Conservation (phyloP, 2,888 invertebrate genomes). For the Calameuta pallipes region DNA sequence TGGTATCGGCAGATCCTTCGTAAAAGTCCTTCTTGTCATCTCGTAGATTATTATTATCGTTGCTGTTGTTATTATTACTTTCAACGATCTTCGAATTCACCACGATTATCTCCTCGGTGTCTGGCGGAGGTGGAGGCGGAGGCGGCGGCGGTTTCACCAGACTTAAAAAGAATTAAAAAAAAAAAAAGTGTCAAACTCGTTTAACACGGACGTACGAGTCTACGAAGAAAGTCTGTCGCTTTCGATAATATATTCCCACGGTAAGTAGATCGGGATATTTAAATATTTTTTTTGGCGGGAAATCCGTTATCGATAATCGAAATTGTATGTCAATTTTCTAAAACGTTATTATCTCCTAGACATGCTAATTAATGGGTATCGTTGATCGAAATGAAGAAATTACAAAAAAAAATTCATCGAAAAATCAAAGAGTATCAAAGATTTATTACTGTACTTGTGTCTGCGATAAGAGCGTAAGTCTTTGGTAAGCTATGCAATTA, state of each 20-base stretch:
- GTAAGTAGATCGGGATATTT: neutral
- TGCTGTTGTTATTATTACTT: neutral
- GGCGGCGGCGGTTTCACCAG: conserved; percentile 56
- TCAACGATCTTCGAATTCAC: conserved; percentile 39
- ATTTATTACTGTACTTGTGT: neutral
- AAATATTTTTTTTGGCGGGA: neutral
- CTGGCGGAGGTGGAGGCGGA: conserved; percentile 61
- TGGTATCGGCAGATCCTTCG: conserved; percentile 37
- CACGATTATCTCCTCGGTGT: conserved; percentile 53
- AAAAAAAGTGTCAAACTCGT: neutral
- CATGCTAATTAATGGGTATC: neutral
- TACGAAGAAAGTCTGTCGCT: neutral
- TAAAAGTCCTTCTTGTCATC: conserved; percentile 47
- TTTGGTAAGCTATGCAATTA: conserved; percentile 17
- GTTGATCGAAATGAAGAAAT: neutral
- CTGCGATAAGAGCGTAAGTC: neutral
- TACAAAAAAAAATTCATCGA: neutral
- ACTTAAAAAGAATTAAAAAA: conserved; percentile 30
- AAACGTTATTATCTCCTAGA: neutral
- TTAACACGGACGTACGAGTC: neutral
- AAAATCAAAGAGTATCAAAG: neutral
- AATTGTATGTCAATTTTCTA: neutral
- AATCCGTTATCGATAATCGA: neutral
- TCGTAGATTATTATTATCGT: conserved; percentile 23
- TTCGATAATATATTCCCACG: neutral